phyloP scores from a whole-genome alignment of 1,140 invertebrate species.

The Elymnias hypermnestra region DNA sequence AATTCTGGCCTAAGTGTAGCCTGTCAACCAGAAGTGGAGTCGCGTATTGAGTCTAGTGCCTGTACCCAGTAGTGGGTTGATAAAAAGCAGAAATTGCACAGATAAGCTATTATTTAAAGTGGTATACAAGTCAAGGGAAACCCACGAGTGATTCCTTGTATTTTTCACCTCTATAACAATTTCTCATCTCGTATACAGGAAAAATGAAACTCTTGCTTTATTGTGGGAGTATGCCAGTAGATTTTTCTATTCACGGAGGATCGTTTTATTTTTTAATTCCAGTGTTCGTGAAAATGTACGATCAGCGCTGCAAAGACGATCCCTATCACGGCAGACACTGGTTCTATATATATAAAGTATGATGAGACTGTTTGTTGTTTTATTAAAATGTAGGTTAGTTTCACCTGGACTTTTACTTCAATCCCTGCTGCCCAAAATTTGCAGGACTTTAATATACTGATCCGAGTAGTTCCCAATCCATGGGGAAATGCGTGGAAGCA shows the following conservation, averaged over 20 bases:
- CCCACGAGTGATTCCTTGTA: too few species aligned
- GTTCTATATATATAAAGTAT: slow-evolving; percentile 54
- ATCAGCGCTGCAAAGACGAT: slow-evolving; percentile 42
- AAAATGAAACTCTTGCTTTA: slow-evolving; percentile 6
- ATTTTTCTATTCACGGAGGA: slow-evolving; percentile 10
- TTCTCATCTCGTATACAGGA: slow-evolving; percentile 13
- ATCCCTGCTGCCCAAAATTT: too few species aligned
- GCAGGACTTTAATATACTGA: slow-evolving; percentile 1
- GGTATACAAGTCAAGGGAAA: too few species aligned
- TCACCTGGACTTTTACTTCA: neutral
- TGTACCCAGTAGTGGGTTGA: too few species aligned
- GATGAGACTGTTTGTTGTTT: slow-evolving; percentile 7
- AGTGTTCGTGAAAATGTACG: slow-evolving; percentile 57
- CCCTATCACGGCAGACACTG: slow-evolving; percentile 45
- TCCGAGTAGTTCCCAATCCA: too few species aligned
- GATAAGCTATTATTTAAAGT: too few species aligned
- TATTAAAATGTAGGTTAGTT: slow-evolving; percentile 1
- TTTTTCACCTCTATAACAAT: slow-evolving; percentile 5
- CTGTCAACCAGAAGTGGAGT: neutral
- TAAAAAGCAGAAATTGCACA: too few species aligned
- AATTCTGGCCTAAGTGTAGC: too few species aligned
- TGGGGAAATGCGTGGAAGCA: too few species aligned
- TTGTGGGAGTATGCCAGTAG: slow-evolving; percentile 11
- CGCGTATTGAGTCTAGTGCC: too few species aligned
- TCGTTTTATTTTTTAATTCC: slow-evolving; percentile 29